These are phyloP conservation scores for Callospermophilus lateralis DNA, from an alignment of 2,113 vertebrate genomes.

Conservation along the genomic window DNA sequence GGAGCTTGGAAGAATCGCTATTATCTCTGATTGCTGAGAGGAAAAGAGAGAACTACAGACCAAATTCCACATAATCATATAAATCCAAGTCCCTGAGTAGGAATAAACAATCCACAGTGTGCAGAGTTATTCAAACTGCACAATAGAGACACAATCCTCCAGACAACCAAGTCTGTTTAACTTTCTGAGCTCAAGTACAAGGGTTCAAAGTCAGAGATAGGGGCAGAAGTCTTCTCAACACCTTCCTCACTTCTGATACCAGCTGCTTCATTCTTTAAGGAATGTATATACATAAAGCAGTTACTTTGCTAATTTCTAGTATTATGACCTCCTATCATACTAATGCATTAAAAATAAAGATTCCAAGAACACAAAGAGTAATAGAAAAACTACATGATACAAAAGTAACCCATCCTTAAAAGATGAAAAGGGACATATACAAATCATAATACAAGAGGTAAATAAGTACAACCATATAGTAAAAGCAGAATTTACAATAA, in stretches of 20 bases:
- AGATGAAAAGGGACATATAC: neutral
- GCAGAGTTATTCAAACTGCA: neutral
- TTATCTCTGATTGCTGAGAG: neutral
- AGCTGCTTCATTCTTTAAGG: neutral
- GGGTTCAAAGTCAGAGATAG: neutral
- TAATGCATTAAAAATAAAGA: neutral
- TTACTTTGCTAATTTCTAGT: neutral
- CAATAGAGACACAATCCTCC: too few species aligned
- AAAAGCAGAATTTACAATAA: neutral
- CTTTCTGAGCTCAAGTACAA: neutral
- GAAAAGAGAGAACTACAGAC: neutral
- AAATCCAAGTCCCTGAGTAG: neutral
- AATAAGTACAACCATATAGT: neutral
- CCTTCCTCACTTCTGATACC: neutral
- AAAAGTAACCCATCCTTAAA: neutral
- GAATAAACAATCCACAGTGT: neutral
- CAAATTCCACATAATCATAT: neutral
- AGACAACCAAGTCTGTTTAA: neutral
- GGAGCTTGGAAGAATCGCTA: neutral
- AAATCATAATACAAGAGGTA: neutral
- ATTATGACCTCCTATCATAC: neutral
- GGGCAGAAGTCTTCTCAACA: neutral
- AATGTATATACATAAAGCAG: neutral
- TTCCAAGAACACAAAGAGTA: neutral
- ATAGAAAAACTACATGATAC: neutral